Base-by-base conservation (phyloP, 2,888 invertebrate genomes). In the Ypsolopha scabrella region DNA sequence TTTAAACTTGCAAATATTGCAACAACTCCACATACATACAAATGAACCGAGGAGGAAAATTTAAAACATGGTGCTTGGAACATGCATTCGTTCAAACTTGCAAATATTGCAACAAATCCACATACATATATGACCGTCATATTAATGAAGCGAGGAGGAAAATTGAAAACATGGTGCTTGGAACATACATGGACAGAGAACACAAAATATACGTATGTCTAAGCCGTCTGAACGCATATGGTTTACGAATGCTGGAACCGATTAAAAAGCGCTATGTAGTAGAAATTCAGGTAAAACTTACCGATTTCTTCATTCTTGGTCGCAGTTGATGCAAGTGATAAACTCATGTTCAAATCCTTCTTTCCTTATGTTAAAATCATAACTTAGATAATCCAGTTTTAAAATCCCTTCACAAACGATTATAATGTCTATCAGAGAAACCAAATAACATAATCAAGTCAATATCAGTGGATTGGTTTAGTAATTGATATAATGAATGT, bases 281-380 rank as follows among this genome's bases (percentile, higher is more conserved):
- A 3, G 24, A 24, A 24, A 24, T 24, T 3, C 24, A 24, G 24
- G 4, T 24, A 4, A 49, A 57, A 78, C 82, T 82, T 72, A 83
- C 82, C 81, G 54, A 76, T 68, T 67, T 81, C 82, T 55, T 79
- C 80, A 60, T 68, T 70, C 56, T 59, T 64, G 53, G 67, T 48
- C 2, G 55, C 57, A 33, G 66, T 66, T 9, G 75, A 60, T 41
- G 73, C 61, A 48, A 74, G 61, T 50, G 75, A 70, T 52, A 78
- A 58, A 67, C 75, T 80, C 80, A 82, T 81, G 64, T 70, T 75
- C 52, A 55, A 61, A 59, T 59, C 56, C 61, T 63, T 64, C 59
- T 67, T 63, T 63, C 58, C 60, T 56, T 48, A 52, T 57, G 60
- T 57, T 57, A 60, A 58, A 56, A 60, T 37, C 11, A 47, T 36